Base-by-base conservation (phyloP, 1,140 invertebrate genomes). In the Drosophila pallidifrons region DNA sequence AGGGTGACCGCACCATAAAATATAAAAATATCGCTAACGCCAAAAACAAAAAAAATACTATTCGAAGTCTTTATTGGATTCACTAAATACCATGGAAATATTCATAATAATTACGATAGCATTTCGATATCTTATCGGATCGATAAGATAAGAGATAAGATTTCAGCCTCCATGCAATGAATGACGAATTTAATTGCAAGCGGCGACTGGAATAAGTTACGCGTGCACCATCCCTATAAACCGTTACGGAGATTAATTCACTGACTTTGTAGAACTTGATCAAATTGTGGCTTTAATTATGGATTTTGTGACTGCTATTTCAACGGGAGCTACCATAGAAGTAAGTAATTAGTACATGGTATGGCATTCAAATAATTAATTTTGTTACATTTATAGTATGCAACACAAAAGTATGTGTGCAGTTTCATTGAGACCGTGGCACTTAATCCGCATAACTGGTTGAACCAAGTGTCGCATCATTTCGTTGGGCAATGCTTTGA, bases 401-500 rank as follows among this genome's bases (percentile, higher is more conserved):
- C 55, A 3, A 66, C 63, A 13, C 11, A 43, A 1, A 41, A 66
- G 11, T 57, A 41, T 16, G 54, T 16, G 1, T 57, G 5, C 28
- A 80, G 77, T 52, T 32, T 28, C 13, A 54, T 83, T 7, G 32
- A 55, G 13, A 45, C 67, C 5, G 69, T 78, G 3, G 51, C 52
- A 5, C 20, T 46, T 2, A 45, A 66, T 60, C 83, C 82, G 0
- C 38, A 69, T 2, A 77, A 72, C 11, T 87, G 83, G 83, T 7
- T 51, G 3, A 11, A 3, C 5, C 55, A 54, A 38, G 49, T 69
- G 38, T 70, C 83, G 1, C 77, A 87, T 43, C 38, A 60, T 6
- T 88, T 87, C 58, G 83, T 87, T 11, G 57, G 67, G 1, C 83
- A 87, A 32, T 88, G 83, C 30, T 87, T 87, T 20, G 15, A 32